Base-by-base conservation (phyloP, 2,113 vertebrate genomes). In the Pedionomus torquatus region DNA sequence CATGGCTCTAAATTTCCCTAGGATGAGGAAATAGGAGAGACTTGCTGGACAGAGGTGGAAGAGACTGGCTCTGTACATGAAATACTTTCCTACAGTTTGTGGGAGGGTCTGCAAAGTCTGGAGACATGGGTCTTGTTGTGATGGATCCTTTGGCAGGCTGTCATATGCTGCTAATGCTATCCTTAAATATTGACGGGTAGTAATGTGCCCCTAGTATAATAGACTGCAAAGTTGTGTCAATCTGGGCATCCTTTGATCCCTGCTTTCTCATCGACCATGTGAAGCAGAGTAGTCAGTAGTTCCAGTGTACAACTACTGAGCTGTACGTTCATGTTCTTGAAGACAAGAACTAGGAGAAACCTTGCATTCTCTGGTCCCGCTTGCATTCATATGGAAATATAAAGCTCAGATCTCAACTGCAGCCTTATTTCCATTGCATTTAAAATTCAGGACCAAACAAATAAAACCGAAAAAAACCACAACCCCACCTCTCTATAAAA, bases 111-210 rank as follows among this genome's bases (percentile, higher is more conserved):
- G 31, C 3, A 3, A 63, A 31, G 43, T 13, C 16, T 60, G 9
- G 24, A 75, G 31, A 57, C 0, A 0, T 5, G 44, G 17, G 20
- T 19, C 44, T n/a, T 78, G 10, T 6, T 60, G 20, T 33, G 39
- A 12, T 2, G 1, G 51, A 43, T 8, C 6, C 21, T 54, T 77
- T 61, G 41, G 20, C 1, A 1, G 17, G 17, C 25, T 75, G 11
- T 18, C 2, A 1, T 19, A 6, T 17, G 2, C 21, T 31, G 21
- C 2, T 2, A 52, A 37, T 9, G 2, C 33, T n/a, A 26, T 11
- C 23, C 43, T 58, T 51, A 48, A 84, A 39, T 18, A 26, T 20
- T 57, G 12, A n/a, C 81, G n/a, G 0, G 3, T 25, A 17, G 13
- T 28, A 28, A 33, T 3, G 12, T 35, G 55, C 21, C 18, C 54